Base-by-base conservation (phyloP, 2,113 vertebrate species). In the Mus musculus region DNA sequence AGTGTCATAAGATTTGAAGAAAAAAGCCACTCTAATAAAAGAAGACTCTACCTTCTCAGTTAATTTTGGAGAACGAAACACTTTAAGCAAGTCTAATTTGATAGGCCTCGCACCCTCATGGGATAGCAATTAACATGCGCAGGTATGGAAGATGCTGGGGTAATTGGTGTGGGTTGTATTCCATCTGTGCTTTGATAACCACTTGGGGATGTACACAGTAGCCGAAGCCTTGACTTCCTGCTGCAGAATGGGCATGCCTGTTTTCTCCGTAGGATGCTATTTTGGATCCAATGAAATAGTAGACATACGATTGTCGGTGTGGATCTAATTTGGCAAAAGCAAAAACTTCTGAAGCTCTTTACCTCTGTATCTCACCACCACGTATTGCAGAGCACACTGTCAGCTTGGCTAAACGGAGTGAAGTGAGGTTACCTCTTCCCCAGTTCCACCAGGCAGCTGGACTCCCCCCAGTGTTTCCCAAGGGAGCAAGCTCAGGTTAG, bases 1-100 rank as follows among this genome's bases (percentile, higher is more conserved):
- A 46, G 84, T 96, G 93, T 90, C 95, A 72, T 81, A 89, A 92
- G 88, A 98, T 96, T 97, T 77, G 73, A 63, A 91, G 95, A 14
- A 19, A 59, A 97, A 72, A 96, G 46, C 5, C 11, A 73, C 39
- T 85, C 93, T 94, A 97, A 96, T 95, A 96, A 96, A 97, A 97
- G 90, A 96, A 95, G 28, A 1, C 5, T 95, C 87, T 95, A 39
- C 63, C n/a, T 52, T 91, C 33, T 96, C 19, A 3, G 85, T 95
- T 93, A 76, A 95, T 91, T 97, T 96, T 92, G 36, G 33, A 81
- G 91, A 95, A 39, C n/a, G 85, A 93, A 95, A 78, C 89, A 72
- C 75, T 85, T 96, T 73, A 81, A 93, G 73, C 3, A 95, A 52
- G 6, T 93, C 24, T 80, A 88, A 77, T 33, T 95, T 93, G 80